Conservation (phyloP, 2,113 vertebrate genomes). For the Takifugu flavidus region DNA sequence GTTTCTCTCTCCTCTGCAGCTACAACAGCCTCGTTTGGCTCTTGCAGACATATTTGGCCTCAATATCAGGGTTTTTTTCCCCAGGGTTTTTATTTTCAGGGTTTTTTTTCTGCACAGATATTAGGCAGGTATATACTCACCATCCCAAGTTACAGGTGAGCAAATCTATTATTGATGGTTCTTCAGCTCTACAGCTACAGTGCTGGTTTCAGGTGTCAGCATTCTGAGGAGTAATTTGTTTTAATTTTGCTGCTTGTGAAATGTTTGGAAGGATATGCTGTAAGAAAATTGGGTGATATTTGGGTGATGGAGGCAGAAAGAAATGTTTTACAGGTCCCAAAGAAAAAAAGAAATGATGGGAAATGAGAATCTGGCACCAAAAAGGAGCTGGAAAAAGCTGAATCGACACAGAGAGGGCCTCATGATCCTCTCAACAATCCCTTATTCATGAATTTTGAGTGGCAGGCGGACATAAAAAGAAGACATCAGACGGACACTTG, state of each 20-base stretch:
- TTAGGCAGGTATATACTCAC: constrained; percentile 32
- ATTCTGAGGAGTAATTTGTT: constrained; percentile 48
- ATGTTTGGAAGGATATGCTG: not conserved
- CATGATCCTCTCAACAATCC: constrained; percentile 3
- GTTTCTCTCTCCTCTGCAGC: too few species aligned
- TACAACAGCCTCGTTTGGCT: constrained; percentile 13
- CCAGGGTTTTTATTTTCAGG: too few species aligned
- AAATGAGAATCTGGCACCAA: not conserved
- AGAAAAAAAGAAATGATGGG: not conserved
- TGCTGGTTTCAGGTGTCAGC: constrained; percentile 72
- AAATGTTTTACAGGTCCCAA: not conserved
- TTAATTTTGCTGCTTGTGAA: constrained; percentile 50
- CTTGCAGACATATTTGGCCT: not conserved
- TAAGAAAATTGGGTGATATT: not conserved
- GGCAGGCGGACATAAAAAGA: not conserved
- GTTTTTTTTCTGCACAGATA: too few species aligned
- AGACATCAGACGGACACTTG: constrained; percentile 18
- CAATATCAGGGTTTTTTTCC: too few species aligned
- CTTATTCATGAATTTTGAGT: not conserved
- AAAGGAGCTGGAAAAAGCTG: constrained; percentile 14
- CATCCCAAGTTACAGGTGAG: constrained; percentile 40
- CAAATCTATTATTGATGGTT: constrained; percentile 71
- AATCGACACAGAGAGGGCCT: constrained; percentile 24
- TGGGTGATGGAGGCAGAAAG: not conserved
- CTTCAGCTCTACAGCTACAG: constrained; percentile 49